These are phyloP conservation scores for Callorhinus ursinus DNA, from an alignment of 2,113 vertebrate species.

Conservation along the genomic window DNA sequence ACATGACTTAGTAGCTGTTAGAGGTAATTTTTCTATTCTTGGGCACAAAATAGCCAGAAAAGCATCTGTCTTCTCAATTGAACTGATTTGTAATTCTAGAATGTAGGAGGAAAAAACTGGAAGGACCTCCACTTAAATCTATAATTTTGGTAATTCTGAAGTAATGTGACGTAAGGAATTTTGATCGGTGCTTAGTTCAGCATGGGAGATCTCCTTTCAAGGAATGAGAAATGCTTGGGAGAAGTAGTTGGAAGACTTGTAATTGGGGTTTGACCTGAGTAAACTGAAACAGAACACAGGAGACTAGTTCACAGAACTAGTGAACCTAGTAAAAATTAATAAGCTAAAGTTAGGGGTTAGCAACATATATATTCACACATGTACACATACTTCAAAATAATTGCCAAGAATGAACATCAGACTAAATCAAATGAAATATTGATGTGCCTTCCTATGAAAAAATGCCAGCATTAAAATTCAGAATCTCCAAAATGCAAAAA, in stretches of 20 bases:
- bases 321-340: conserved; percentile 17
- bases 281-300: not conserved
- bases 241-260: not conserved
- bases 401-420: not conserved
- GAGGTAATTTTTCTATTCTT: conserved; percentile 70
- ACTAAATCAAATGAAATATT: not conserved
- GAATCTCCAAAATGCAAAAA: conserved; percentile 22
- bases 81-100: conserved; percentile 78
- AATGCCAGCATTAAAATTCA: conserved; percentile 5
- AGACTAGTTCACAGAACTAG: not conserved
- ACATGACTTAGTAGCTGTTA: conserved; percentile 75
- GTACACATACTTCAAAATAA: not conserved
- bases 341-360: not conserved
- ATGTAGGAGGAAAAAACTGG: conserved; percentile 56
- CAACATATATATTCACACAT: not conserved
- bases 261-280: conserved; percentile 27
- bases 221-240: conserved; percentile 7
- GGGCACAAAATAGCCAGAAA: conserved; percentile 56
- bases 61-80: conserved; percentile 72
- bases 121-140: conserved; percentile 62
- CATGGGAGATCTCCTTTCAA: conserved; percentile 64
- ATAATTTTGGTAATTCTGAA: conserved; percentile 75
- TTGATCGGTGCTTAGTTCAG: conserved; percentile 49
- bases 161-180: conserved; percentile 61
- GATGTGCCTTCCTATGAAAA: not conserved